Conservation (phyloP, 2,888 invertebrate species). For the Apeira syringaria region DNA sequence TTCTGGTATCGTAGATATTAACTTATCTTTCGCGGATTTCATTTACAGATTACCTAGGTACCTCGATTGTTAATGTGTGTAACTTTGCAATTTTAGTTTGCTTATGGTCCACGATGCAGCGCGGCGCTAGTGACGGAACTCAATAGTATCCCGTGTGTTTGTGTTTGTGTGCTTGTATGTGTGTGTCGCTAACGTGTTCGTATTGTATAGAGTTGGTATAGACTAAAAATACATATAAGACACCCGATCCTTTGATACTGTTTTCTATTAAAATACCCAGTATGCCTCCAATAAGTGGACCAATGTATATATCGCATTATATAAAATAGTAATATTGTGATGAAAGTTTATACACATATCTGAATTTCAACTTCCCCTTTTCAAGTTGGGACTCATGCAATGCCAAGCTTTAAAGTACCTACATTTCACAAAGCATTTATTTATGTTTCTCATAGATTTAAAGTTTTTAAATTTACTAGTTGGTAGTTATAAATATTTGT, state of each 20-base stretch:
- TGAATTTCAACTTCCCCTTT: neutral
- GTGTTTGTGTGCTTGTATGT: slow-evolving; percentile 34
- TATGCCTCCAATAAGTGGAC: too few relatives aligned
- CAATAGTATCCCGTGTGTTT: slow-evolving; percentile 21
- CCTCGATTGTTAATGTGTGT: too few relatives aligned
- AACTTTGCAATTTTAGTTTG: too few relatives aligned
- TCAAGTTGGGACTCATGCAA: neutral
- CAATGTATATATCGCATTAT: too few relatives aligned
- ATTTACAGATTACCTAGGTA: too few relatives aligned
- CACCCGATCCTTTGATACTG: neutral
- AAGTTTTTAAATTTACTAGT: too few relatives aligned
- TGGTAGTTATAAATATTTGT: too few relatives aligned
- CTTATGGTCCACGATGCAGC: neutral
- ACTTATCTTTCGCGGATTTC: too few relatives aligned
- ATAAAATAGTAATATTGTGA: too few relatives aligned
- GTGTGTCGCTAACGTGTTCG: slow-evolving; percentile 31
- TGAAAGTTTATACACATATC: neutral
- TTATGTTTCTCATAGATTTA: slow-evolving; percentile 1
- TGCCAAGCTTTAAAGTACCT: slow-evolving; percentile 19
- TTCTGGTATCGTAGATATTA: too few relatives aligned
- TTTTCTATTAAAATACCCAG: too few relatives aligned
- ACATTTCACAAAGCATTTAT: slow-evolving; percentile 16
- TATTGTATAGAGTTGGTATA: slow-evolving; percentile 4
- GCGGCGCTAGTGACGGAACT: slow-evolving; percentile 30
- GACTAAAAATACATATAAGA: neutral